phyloP scores from a whole-genome alignment of 1,140 invertebrate species.

The Caerostris extrusa region DNA sequence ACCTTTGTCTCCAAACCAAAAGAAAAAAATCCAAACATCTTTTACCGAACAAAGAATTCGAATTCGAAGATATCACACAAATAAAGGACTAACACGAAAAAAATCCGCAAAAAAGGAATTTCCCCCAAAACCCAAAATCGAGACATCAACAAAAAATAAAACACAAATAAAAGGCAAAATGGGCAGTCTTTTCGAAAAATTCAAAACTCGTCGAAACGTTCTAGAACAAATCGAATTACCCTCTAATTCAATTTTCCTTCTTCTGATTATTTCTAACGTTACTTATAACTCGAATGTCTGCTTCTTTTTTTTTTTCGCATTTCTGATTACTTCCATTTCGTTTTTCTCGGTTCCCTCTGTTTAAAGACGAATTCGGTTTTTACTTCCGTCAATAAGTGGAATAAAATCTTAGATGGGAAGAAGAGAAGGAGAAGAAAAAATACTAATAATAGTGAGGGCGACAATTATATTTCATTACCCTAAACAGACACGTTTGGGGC shows the following conservation, averaged over 20 bases:
- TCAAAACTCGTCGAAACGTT: slow-evolving; percentile 8
- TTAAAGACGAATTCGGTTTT: background rate
- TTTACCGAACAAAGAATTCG: too few species aligned
- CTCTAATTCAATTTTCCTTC: background rate
- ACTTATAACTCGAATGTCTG: background rate
- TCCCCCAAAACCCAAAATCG: background rate
- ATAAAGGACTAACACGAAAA: background rate
- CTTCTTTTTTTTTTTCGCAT: background rate
- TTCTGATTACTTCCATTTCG: slow-evolving; percentile 2
- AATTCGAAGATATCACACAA: background rate
- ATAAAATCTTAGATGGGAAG: background rate
- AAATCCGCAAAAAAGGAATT: background rate
- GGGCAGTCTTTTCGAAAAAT: background rate
- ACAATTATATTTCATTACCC: slow-evolving; percentile 35
- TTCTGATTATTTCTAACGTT: slow-evolving; percentile 9
- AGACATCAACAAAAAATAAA: background rate
- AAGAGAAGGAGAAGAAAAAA: background rate
- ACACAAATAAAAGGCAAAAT: background rate
- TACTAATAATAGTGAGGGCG: background rate
- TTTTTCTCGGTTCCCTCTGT: background rate
- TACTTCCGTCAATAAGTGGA: background rate
- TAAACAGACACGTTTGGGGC: slow-evolving; percentile 1
- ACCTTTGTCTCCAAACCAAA: too few species aligned
- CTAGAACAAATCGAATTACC: background rate
- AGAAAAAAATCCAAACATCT: too few species aligned